A percentile compares a stretch with the other conserved stretches of the same genome.
Evolutionary conservation across 2,113 vertebrate species (phyloP).

Genomic region (Mohoua ochrocephala): DNA sequence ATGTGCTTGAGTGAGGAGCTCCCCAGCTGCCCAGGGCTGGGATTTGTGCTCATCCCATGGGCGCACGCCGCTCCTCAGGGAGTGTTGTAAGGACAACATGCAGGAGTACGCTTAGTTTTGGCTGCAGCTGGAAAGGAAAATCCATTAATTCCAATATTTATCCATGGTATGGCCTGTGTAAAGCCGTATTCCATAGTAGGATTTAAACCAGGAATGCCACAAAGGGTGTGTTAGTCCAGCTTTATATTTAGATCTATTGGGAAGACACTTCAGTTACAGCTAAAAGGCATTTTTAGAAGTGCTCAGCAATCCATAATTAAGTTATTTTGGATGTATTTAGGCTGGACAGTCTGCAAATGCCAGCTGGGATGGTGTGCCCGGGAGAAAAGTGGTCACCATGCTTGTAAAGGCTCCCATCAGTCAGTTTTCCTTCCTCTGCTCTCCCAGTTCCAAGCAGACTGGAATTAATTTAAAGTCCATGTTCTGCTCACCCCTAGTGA

Average conservation of each 20-base stretch:
- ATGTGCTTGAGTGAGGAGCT: neutral
- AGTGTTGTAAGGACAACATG: neutral
- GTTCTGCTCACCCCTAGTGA: neutral
- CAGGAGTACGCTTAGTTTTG: neutral
- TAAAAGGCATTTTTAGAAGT: neutral
- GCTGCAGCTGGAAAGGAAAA: neutral
- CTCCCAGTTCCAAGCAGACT: neutral
- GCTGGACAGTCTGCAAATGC: neutral
- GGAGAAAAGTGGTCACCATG: neutral
- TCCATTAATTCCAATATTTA: neutral
- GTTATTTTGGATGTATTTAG: neutral
- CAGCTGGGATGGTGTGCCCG: neutral
- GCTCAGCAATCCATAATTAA: neutral
- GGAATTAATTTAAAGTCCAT: neutral
- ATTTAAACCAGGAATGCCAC: neutral
- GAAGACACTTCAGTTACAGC: neutral
- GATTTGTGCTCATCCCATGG: neutral
- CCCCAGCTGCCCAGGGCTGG: neutral
- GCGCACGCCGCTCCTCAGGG: neutral
- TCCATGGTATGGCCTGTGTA: fast-evolving
- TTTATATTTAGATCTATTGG: neutral
- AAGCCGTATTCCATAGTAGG: neutral
- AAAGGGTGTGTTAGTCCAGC: neutral
- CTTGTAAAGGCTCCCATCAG: neutral
- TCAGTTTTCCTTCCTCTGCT: neutral